These are phyloP conservation scores for Cybosia mesomella DNA, from an alignment of 2,888 invertebrate genomes.

Conservation along the genomic window DNA sequence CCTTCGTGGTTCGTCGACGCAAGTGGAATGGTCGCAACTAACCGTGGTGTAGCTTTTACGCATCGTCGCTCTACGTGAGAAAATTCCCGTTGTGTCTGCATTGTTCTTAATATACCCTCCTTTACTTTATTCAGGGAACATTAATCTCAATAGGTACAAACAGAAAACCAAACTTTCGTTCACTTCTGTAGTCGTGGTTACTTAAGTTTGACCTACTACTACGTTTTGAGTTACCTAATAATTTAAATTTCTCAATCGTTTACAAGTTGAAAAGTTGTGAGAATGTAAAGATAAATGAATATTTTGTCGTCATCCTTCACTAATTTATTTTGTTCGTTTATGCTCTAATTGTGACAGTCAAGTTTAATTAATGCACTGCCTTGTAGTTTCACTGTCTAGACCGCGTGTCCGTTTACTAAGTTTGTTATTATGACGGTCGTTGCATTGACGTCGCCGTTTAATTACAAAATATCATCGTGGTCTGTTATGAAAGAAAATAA, in stretches of 20 bases:
- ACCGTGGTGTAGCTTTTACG: slow-evolving; percentile 78
- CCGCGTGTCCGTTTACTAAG: slow-evolving; percentile 57
- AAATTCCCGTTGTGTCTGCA: slow-evolving; percentile 71
- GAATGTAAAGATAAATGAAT: slow-evolving; percentile 15
- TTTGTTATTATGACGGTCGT: slow-evolving; percentile 58
- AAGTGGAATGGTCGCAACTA: slow-evolving; percentile 70
- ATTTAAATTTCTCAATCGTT: slow-evolving; percentile 11
- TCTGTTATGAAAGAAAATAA: slow-evolving; percentile 69
- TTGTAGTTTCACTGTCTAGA: slow-evolving; percentile 76
- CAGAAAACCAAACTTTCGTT: slow-evolving; percentile 31
- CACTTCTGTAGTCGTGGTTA: slow-evolving; percentile 20
- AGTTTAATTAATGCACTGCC: slow-evolving; percentile 68
- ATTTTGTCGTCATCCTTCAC: slow-evolving; percentile 23
- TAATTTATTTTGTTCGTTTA: slow-evolving; percentile 55
- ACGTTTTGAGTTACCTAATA: slow-evolving; percentile 3
- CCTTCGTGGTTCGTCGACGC: slow-evolving; percentile 61
- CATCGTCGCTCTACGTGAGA: slow-evolving; percentile 81
- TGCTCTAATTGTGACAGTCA: slow-evolving; percentile 67
- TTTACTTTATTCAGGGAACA: slow-evolving; percentile 63
- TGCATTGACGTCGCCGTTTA: slow-evolving; percentile 52
- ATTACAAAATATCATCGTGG: slow-evolving; percentile 66
- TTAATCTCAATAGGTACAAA: slow-evolving; percentile 35
- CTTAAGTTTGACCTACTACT: slow-evolving; percentile 5
- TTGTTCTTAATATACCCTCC: slow-evolving; percentile 76
- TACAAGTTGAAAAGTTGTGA: slow-evolving; percentile 17